Conservation (phyloP, 2,797 vertebrate species). For the Micromesistius poutassou region DNA sequence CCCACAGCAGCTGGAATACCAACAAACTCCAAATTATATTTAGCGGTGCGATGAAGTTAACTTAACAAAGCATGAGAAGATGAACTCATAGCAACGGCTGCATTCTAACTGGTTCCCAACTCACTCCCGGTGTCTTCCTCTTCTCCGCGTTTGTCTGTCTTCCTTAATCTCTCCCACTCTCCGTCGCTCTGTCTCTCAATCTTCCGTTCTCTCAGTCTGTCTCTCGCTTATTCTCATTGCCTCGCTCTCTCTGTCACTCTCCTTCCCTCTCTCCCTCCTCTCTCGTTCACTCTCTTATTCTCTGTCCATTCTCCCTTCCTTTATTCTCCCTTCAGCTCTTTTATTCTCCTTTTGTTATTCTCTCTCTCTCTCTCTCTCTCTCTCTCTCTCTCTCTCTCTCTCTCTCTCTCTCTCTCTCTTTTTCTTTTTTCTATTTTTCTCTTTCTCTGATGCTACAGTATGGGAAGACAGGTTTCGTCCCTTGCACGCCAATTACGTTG, state of each 20-base stretch:
- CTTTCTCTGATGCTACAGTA: not conserved
- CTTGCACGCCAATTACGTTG: not conserved
- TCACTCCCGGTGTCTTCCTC: not conserved
- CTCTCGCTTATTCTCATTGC: not conserved
- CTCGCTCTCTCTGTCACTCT: not conserved
- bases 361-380: not conserved
- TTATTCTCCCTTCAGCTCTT: not conserved
- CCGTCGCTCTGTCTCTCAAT: not conserved
- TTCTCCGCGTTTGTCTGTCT: not conserved
- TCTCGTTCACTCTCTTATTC: not conserved
- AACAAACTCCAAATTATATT: slow-evolving; percentile 47
- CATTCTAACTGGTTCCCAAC: slow-evolving; percentile 14
- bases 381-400: not conserved
- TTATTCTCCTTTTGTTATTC: not conserved
- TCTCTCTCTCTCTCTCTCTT: not conserved
- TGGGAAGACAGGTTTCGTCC: not conserved
- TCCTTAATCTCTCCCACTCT: not conserved
- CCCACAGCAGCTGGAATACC: slow-evolving; percentile 59
- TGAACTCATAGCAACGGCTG: slow-evolving; percentile 31
- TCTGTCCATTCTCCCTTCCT: not conserved
- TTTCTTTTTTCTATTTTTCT: not conserved
- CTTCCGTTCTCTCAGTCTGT: not conserved
- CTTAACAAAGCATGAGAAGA: slow-evolving; percentile 37
- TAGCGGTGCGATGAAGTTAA: slow-evolving; percentile 32
- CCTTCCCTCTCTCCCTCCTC: not conserved